Conservation (phyloP, 2,797 vertebrate genomes). For the Lacerta agilis region DNA sequence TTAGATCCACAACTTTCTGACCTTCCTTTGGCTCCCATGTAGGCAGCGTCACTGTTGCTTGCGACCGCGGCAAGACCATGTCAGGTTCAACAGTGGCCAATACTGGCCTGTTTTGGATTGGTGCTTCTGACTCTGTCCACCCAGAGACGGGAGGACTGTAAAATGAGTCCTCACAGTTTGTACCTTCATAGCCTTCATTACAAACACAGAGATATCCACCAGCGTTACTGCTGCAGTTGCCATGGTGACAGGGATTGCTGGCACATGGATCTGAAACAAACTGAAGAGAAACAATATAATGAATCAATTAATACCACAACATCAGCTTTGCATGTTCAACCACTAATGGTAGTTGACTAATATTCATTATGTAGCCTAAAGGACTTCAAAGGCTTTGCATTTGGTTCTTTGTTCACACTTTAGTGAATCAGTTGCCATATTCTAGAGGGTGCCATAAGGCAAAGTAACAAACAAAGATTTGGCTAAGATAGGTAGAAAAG, state of each 20-base stretch:
- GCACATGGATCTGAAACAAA: slow-evolving; percentile 91
- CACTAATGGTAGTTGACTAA: slow-evolving; percentile 17
- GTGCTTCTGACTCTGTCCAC: slow-evolving; percentile 74
- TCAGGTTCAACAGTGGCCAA: slow-evolving; percentile 79
- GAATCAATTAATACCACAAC: slow-evolving; percentile 65
- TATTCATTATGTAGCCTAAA: slow-evolving; percentile 34
- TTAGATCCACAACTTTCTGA: slow-evolving; percentile 90
- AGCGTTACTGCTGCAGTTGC: slow-evolving; percentile 88
- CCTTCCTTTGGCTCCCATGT: slow-evolving; percentile 91
- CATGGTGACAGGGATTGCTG: slow-evolving; percentile 96
- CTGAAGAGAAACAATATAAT: slow-evolving; percentile 78
- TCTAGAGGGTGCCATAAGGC: background rate
- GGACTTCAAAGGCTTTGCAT: slow-evolving; percentile 44
- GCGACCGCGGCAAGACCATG: slow-evolving; percentile 72
- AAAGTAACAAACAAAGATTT: slow-evolving; percentile 10
- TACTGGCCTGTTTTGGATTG: slow-evolving; percentile 52
- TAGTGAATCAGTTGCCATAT: slow-evolving; percentile 26
- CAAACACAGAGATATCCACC: slow-evolving; percentile 89
- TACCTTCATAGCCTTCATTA: slow-evolving; percentile 86
- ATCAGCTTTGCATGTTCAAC: slow-evolving; percentile 16
- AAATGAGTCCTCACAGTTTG: slow-evolving; percentile 83
- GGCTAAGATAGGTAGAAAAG: background rate
- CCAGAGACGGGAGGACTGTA: slow-evolving; percentile 72
- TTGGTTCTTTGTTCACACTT: slow-evolving; percentile 20
- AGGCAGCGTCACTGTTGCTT: slow-evolving; percentile 80